Evolutionary conservation across 2,113 vertebrate genomes (phyloP).

Genomic region (Aspiorhynchus laticeps): DNA sequence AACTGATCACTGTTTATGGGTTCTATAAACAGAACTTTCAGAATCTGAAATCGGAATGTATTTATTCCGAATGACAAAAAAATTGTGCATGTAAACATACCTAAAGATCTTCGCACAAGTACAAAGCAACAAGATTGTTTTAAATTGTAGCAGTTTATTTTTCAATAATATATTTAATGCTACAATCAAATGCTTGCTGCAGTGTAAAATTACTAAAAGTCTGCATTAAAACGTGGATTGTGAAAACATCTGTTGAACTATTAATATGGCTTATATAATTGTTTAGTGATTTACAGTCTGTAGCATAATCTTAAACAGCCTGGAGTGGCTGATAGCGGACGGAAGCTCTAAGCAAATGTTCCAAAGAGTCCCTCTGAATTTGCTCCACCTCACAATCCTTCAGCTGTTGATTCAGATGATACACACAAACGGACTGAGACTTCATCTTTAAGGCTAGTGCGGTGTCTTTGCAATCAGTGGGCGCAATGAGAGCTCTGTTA

Average conservation of each 20-base stretch:
- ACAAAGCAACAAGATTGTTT: not conserved
- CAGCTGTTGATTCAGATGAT: constrained; percentile 26
- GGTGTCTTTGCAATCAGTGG: constrained; percentile 13
- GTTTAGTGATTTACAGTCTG: not conserved
- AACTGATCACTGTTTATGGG: no score
- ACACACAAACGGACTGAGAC: constrained; percentile 1
- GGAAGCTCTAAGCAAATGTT: constrained; percentile 38
- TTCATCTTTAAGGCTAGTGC: constrained; percentile 28
- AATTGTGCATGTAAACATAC: not conserved
- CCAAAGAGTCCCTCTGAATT: not conserved
- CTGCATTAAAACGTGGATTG: not conserved
- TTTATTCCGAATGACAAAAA: not conserved
- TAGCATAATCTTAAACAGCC: constrained; percentile 10
- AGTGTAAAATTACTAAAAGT: not conserved
- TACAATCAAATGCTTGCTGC: not conserved
- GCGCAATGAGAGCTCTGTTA: constrained; percentile 29
- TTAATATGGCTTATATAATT: constrained; percentile 4
- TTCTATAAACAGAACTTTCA: not conserved
- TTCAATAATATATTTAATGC: not conserved
- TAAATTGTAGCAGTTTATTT: not conserved
- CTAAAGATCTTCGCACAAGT: not conserved
- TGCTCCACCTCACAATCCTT: constrained; percentile 9
- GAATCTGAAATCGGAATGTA: not conserved
- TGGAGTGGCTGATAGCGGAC: constrained; percentile 10
- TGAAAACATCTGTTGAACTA: not conserved